A percentile compares a stretch with the other conserved stretches of the same genome.
Conservation (phyloP, 1,140 invertebrate species). For the Achatina immaculata region DNA sequence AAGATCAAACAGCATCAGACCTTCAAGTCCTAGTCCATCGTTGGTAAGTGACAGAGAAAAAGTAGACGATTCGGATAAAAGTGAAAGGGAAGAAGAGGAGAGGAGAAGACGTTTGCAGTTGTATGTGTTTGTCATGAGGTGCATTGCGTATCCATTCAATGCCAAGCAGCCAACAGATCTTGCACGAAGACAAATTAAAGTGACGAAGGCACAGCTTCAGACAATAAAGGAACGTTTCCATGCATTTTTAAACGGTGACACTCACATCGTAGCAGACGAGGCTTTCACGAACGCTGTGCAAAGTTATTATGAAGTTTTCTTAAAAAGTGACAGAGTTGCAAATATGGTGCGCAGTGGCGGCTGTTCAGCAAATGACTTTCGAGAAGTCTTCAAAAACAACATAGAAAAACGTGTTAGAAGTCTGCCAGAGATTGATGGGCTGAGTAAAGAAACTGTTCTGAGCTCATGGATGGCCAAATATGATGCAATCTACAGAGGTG, state of each 20-base stretch:
- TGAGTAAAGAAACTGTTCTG: conserved; percentile 98
- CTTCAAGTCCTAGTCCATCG: conserved; percentile 86
- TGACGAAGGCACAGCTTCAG: conserved; percentile 95
- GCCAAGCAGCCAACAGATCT: conserved; percentile 99
- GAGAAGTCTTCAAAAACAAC: conserved; percentile 97
- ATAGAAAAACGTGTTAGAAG: conserved; percentile 97
- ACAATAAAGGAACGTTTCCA: conserved; percentile 95
- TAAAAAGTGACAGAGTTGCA: conserved; percentile 94
- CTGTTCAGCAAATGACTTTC: conserved; percentile 97
- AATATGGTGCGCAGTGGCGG: conserved; percentile 97
- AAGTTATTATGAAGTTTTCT: conserved; percentile 96
- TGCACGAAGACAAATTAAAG: conserved; percentile 82
- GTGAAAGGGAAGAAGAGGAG: conserved; percentile 69
- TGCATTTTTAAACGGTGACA: conserved; percentile 85
- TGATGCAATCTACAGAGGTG: conserved; percentile 97
- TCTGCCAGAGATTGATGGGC: conserved; percentile 97
- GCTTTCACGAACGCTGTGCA: conserved; percentile 99
- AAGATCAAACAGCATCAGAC: conserved; percentile 77
- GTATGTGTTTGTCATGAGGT: conserved; percentile 98
- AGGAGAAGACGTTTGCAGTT: conserved; percentile 81
- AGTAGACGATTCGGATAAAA: conserved; percentile 66
- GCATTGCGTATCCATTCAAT: conserved; percentile 99
- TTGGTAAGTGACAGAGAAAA: conserved; percentile 81
- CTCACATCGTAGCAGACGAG: conserved; percentile 95
- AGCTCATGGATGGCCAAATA: conserved; percentile 99